Percentiles rank a stretch among this genome's conserved stretches.
These are phyloP conservation scores for Lordiphosa collinella DNA, from an alignment of 1,140 invertebrate species.

Conservation along the genomic window DNA sequence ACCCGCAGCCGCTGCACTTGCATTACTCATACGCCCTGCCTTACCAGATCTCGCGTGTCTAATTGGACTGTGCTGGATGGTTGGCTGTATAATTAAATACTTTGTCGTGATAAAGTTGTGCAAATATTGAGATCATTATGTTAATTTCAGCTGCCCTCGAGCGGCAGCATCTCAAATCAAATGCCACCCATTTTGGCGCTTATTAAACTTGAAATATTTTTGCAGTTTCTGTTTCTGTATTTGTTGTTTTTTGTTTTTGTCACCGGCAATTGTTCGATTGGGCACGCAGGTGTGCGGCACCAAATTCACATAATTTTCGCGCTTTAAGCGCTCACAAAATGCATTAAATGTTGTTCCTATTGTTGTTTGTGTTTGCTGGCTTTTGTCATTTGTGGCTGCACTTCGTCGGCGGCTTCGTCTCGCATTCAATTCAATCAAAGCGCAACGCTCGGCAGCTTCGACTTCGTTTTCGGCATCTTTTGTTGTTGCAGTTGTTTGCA, in stretches of 20 bases:
- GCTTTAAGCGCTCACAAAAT: conserved; percentile 65
- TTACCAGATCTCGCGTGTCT: conserved; percentile 64
- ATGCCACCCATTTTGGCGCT: conserved; percentile 52
- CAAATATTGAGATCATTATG: conserved; percentile 78
- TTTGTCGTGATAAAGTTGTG: conserved; percentile 70
- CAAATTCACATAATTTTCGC: conserved; percentile 66
- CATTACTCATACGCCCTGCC: conserved; percentile 73
- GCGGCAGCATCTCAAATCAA: conserved; percentile 51
- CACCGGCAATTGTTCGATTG: conserved; percentile 50
- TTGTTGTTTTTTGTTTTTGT: conserved; percentile 38
- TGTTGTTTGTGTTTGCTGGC: conserved; percentile 7
- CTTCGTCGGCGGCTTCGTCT: conserved; percentile 40
- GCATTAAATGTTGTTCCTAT: conserved; percentile 54
- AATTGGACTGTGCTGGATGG: conserved; percentile 40
- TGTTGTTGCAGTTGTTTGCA: conserved; percentile 47
- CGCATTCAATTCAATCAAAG: conserved; percentile 75
- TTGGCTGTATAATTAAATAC: conserved; percentile 62
- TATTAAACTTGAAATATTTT: conserved; percentile 61
- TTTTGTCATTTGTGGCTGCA: neutral
- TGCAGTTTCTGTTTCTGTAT: conserved; percentile 5
- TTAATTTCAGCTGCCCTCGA: conserved; percentile 55
- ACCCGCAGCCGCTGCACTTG: conserved; percentile 43
- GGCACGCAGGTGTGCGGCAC: conserved; percentile 67
- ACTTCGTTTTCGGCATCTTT: conserved; percentile 69
- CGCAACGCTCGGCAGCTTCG: conserved; percentile 62